A percentile compares a stretch with the other conserved stretches of the same genome.
Conservation (phyloP, 2,888 invertebrate genomes). For the Dasysyrphus tricinctus region DNA sequence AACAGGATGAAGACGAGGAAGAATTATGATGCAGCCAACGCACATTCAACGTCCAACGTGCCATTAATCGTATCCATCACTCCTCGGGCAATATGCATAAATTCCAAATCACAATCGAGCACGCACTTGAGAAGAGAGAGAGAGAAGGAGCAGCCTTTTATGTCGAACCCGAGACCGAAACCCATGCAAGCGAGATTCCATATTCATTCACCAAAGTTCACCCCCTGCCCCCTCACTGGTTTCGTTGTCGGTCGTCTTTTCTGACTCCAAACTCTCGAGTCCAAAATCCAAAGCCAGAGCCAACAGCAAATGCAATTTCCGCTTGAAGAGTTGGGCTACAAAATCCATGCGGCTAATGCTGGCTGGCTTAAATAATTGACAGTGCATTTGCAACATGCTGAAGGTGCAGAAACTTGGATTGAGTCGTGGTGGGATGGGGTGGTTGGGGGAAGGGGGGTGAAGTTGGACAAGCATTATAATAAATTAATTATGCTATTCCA, state of each 20-base stretch:
- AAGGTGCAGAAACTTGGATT: not conserved
- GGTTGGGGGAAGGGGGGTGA: not conserved
- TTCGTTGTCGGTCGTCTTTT: not conserved
- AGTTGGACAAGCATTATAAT: conserved; percentile 56
- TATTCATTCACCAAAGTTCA: conserved; percentile 54
- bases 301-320: conserved; percentile 71
- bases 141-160: conserved; percentile 54
- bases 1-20: conserved; percentile 67
- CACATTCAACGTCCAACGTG: conserved; percentile 72
- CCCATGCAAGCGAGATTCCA: conserved; percentile 52
- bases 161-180: conserved; percentile 55
- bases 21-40: conserved; percentile 75
- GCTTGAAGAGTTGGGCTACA: conserved; percentile 69
- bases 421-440: not conserved
- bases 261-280: conserved; percentile 2
- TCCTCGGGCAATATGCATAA: conserved; percentile 74
- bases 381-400: conserved; percentile 63
- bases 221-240: not conserved
- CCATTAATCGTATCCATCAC: conserved; percentile 75
- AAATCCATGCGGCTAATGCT: conserved; percentile 69
- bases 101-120: conserved; percentile 73
- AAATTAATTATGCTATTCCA: conserved; percentile 74
- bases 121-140: conserved; percentile 62
- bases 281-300: conserved; percentile 31
- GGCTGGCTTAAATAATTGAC: conserved; percentile 70